Conservation (phyloP, 2,888 invertebrate genomes). For the Cepaea hortensis region DNA sequence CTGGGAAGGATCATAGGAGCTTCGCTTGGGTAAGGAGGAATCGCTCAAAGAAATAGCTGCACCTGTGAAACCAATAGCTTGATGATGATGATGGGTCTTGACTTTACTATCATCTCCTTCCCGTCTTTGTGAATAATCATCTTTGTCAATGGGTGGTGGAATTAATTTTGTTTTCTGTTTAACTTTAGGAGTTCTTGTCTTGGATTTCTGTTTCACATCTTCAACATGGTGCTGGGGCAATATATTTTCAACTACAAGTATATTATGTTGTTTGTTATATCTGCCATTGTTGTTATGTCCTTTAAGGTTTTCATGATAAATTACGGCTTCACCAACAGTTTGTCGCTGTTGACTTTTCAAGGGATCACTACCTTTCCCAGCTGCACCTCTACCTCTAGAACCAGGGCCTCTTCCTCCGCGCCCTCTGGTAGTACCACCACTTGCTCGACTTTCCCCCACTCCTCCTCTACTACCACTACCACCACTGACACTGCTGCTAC, state of each 20-base stretch:
- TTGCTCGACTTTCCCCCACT: background rate
- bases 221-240: background rate
- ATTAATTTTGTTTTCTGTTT: conserved; percentile 19
- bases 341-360: background rate
- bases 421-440: conserved; percentile 16
- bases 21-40: background rate
- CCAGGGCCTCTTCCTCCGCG: background rate
- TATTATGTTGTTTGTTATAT: background rate
- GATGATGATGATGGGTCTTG: background rate
- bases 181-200: conserved; percentile 3
- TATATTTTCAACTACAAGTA: background rate
- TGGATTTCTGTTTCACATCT: conserved; percentile 14
- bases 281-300: background rate
- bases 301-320: background rate
- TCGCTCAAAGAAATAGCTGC: conserved; percentile 25
- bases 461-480: conserved; percentile 18
- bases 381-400: conserved; percentile 26
- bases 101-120: background rate
- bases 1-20: background rate
- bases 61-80: conserved; percentile 43
- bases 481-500: too few species aligned
- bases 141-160: background rate
- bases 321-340: background rate
- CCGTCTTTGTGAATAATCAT: background rate
- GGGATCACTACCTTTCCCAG: background rate